These are phyloP conservation scores for Clarias pachynema DNA, from an alignment of 2,797 vertebrate species.

Conservation along the genomic window DNA sequence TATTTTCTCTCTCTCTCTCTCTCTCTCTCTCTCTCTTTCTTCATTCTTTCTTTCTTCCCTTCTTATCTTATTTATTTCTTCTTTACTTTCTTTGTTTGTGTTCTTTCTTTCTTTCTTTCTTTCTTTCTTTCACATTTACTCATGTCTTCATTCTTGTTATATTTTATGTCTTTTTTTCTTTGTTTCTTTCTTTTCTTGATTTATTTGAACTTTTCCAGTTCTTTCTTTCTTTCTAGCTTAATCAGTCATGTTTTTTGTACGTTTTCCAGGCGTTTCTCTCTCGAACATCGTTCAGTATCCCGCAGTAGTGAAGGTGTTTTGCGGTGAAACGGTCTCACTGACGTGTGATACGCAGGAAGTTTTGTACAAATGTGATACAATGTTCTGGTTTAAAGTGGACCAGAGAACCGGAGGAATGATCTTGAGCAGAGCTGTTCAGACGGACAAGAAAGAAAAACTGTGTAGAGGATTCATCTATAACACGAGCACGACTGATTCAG, in stretches of 20 bases:
- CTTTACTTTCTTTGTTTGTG: too few relatives aligned
- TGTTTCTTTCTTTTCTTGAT: background rate
- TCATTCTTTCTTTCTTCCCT: background rate
- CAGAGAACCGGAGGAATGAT: background rate
- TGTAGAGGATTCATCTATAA: conserved; percentile 25
- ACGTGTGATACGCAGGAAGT: background rate
- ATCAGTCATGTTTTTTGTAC: too few relatives aligned
- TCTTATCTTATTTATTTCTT: background rate
- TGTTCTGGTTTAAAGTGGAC: conserved; percentile 32
- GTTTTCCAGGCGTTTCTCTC: background rate
- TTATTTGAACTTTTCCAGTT: background rate
- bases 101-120: background rate
- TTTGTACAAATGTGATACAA: background rate
- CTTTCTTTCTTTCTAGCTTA: background rate
- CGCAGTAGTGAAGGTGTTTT: conserved; percentile 9
- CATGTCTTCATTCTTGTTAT: too few relatives aligned
- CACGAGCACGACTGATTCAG: background rate
- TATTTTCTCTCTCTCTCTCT: background rate
- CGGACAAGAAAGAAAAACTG: accelerated
- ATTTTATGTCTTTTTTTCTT: background rate
- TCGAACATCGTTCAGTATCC: conserved; percentile 1
- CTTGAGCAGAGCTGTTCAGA: background rate
- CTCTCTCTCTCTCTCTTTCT: background rate
- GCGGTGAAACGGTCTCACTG: conserved; percentile 18
- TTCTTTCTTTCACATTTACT: background rate